phyloP scores from a whole-genome alignment of 1,140 invertebrate species.

The Ericerus pela region DNA sequence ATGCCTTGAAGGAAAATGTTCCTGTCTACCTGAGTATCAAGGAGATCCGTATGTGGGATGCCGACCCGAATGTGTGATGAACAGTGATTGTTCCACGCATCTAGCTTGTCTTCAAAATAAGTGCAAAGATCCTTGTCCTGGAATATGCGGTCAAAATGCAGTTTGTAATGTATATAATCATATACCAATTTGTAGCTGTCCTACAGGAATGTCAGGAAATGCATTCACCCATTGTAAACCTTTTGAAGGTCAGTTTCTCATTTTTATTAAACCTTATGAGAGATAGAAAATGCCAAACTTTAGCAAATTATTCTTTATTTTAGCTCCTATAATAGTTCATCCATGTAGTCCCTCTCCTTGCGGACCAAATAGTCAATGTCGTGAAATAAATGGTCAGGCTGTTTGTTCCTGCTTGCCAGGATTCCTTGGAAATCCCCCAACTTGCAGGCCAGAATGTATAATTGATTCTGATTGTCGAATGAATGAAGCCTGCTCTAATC shows the following conservation, averaged over 20 bases:
- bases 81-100: conserved; percentile 44
- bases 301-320: neutral
- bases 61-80: conserved; percentile 46
- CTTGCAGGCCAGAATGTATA: conserved; percentile 56
- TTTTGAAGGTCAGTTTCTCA: conserved; percentile 31
- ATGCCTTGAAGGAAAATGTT: conserved; percentile 44
- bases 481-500: conserved; percentile 43
- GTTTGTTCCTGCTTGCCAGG: conserved; percentile 53
- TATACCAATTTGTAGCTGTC: conserved; percentile 53
- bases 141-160: conserved; percentile 51
- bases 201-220: conserved; percentile 49
- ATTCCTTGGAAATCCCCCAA: conserved; percentile 53
- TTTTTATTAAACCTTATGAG: neutral
- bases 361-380: conserved; percentile 55
- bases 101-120: conserved; percentile 54
- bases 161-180: conserved; percentile 53
- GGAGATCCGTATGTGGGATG: conserved; percentile 47
- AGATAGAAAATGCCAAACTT: neutral
- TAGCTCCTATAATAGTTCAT: conserved; percentile 14
- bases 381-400: conserved; percentile 45
- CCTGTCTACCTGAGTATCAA: conserved; percentile 42
- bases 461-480: conserved; percentile 47
- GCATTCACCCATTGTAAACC: conserved; percentile 46
- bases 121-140: conserved; percentile 60
- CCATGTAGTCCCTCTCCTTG: conserved; percentile 41